These are phyloP conservation scores for Channallabes apus DNA, from an alignment of 2,797 vertebrate species.

Conservation along the genomic window DNA sequence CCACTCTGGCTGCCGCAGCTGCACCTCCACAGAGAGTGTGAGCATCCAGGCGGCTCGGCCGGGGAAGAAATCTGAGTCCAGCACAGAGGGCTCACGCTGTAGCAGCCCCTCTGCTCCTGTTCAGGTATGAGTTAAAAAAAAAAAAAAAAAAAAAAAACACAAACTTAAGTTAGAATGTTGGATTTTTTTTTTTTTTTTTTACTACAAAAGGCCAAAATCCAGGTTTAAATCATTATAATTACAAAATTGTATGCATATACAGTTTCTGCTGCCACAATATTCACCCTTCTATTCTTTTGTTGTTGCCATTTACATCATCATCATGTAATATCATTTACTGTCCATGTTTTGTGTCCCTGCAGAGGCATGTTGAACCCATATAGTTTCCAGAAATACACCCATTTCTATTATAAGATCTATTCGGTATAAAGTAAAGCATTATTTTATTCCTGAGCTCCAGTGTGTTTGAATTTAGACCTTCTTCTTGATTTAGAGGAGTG, in stretches of 20 bases:
- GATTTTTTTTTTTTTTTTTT: not conserved
- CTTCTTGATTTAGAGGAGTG: not conserved
- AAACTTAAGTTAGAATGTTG: not conserved
- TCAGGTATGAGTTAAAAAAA: conserved; percentile 80
- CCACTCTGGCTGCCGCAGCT: conserved; percentile 73
- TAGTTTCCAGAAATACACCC: not conserved
- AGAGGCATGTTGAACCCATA: not conserved
- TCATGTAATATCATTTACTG: conserved; percentile 4
- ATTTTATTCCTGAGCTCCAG: not conserved
- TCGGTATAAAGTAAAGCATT: not conserved
- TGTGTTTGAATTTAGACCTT: not conserved
- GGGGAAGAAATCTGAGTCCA: conserved; percentile 86
- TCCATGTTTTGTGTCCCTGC: not conserved
- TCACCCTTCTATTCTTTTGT: not conserved
- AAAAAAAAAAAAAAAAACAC: not conserved
- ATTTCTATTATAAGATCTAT: not conserved
- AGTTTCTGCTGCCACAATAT: not conserved
- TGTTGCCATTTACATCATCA: not conserved
- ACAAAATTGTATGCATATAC: not conserved
- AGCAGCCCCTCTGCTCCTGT: conserved; percentile 82
- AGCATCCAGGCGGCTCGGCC: conserved; percentile 85
- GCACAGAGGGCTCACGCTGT: conserved; percentile 84
- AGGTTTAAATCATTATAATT: not conserved
- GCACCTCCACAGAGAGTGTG: conserved; percentile 87
- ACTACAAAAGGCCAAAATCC: not conserved